Percentiles rank a stretch among this genome's conserved stretches.
Evolutionary conservation across 2,797 vertebrate genomes (phyloP).

Genomic region (Neopelma chrysocephalum): DNA sequence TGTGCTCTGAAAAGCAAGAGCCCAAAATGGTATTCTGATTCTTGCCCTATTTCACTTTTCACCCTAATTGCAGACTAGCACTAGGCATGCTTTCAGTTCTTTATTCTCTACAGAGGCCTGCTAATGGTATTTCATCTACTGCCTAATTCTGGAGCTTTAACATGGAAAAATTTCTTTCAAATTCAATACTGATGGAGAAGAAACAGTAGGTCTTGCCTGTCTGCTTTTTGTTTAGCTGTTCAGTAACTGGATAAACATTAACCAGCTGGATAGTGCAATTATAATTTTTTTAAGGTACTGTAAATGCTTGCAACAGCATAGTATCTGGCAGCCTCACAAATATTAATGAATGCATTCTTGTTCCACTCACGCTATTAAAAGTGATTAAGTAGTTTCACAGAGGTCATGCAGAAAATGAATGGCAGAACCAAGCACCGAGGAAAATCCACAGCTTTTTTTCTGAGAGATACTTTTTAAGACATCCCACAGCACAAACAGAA

Average conservation of each 20-base stretch:
- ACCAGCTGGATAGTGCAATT: slow-evolving; percentile 60
- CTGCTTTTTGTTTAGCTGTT: slow-evolving; percentile 54
- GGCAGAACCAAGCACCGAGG: slow-evolving; percentile 14
- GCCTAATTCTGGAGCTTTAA: slow-evolving; percentile 28
- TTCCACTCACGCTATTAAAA: slow-evolving; percentile 48
- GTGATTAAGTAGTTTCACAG: slow-evolving; percentile 56
- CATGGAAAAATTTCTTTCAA: slow-evolving; percentile 30
- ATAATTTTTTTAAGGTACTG: slow-evolving; percentile 45
- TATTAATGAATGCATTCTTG: slow-evolving; percentile 66
- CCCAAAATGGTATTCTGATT: not conserved
- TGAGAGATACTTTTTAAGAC: slow-evolving; percentile 8
- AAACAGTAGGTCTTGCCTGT: slow-evolving; percentile 5
- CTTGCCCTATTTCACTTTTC: slow-evolving; percentile 45
- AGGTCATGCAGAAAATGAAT: slow-evolving; percentile 57
- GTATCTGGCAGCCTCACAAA: slow-evolving; percentile 49
- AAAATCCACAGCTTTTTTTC: slow-evolving; percentile 24
- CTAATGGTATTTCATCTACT: slow-evolving; percentile 38
- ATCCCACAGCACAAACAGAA: slow-evolving; percentile 13
- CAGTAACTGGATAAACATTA: slow-evolving; percentile 59
- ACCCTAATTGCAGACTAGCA: slow-evolving; percentile 38
- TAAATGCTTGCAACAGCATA: slow-evolving; percentile 40
- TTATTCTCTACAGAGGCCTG: slow-evolving; percentile 42
- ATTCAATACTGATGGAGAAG: not conserved
- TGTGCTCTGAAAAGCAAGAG: not conserved
- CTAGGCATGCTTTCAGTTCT: slow-evolving; percentile 22